Base-by-base conservation (phyloP, 2,888 invertebrate genomes). In the Lepetodrilus schrolli region DNA sequence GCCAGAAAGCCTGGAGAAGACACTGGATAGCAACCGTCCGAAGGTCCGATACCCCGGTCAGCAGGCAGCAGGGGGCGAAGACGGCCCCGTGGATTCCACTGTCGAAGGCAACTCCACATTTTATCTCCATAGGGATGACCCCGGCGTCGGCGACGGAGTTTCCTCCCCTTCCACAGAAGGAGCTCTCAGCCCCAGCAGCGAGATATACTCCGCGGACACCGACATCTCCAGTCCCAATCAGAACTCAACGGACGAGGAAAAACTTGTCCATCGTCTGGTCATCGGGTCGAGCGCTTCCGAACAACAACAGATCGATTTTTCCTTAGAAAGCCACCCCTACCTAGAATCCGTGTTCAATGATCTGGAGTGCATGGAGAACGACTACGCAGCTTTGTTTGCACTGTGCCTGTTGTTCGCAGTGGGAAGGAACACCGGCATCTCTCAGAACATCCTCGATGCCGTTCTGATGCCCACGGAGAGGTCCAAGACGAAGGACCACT, bases 231-330 rank as follows among this genome's bases (percentile, higher is more conserved):
- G 83, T 75, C 84, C 87, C 3, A 86, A 82, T 26, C 87, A 88
- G 70, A 97, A 96, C 90, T 95, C 96, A 21, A 97, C 97, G 0
- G 97, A 97, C 87, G 97, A 98, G 89, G 97, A 98, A 88, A 98
- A 98, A 87, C 83, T 89, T 23, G 66, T 82, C 66, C 81, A 78
- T 36, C 77, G 80, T 8, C 47, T 79, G 21, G 74, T 76, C 36
- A 80, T 78, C 50, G 76, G 74, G 8, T 51, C 68, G 65, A 70
- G 73, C 36, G 51, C 48, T 13, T 66, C 75, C 23, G 85, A 84
- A 69, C 74, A 76, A 23, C 80, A 80, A 38, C 88, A 86, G 34
- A 83, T 82, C 30, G 82, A 83, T 66, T 90, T 90, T 79, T 83
- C 89, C 17, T 76, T 90, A 10, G 84, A 87, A n/a, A 88, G 92